Evolutionary conservation across 2,113 vertebrate genomes (phyloP), one percentile per base, ranked within the genome.

Genomic region (Phalacrocorax aristotelis): DNA sequence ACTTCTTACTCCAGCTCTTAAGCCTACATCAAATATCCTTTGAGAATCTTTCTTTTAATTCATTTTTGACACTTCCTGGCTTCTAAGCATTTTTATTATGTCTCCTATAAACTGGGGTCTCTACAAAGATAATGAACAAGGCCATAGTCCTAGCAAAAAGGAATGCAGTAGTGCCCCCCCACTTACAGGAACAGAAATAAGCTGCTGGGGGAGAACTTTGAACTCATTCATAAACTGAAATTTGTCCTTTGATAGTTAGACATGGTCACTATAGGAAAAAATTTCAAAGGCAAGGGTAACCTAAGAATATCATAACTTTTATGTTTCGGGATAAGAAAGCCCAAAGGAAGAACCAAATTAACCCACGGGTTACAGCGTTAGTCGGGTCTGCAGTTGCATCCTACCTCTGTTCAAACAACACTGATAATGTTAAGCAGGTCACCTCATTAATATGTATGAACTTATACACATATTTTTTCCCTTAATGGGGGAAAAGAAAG

Each of bases 361-460:
- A 4, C 11, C 42, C 38, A 58, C 8, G 2, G 8, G 48, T 74
- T 32, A 70, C 15, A 60, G 15, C 1, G 0, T 48, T 69, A 46
- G 34, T 48, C 38, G 66, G 38, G 18, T 48, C 26, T 22, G 25
- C 10, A 58, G 15, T 34, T 87, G 14, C 15, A 74, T 64, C 51
- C 10, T 18, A 2, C 54, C 8, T n/a, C 16, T 88, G 2, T 66
- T 81, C 38, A 65, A 83, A n/a, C 8, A 90, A 21, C 15, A 22
- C 7, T 9, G 34, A 49, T 30, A 61, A 27, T 40, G 11, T 23
- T 66, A 62, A 83, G 11, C 9, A 69, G 32, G 6, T 86, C 27
- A 76, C 14, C 26, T 71, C 25, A 57, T 86, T 65, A 88, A 27
- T 40, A 29, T 0, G 0, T 66, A 16, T 23, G 3, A 72, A 7